These are phyloP conservation scores for Astreopora myriophthalma DNA, from an alignment of 64 coral and sea anemone species.

Conservation along the genomic window DNA sequence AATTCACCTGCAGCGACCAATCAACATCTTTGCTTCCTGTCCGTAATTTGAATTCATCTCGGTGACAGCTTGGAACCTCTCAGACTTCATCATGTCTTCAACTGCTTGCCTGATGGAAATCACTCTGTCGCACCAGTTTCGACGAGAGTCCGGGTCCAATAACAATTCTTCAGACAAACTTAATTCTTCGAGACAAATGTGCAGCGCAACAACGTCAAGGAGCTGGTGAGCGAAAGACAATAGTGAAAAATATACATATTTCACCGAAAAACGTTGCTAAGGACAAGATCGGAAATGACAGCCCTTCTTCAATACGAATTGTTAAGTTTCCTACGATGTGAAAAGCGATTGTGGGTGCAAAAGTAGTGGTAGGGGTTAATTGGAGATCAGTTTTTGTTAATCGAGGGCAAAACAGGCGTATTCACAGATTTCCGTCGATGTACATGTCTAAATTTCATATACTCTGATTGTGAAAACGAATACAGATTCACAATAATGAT, in stretches of 20 bases:
- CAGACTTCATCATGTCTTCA: conserved; percentile 63
- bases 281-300: no score
- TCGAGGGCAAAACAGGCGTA: not conserved
- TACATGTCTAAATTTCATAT: no score
- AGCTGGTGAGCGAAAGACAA: not conserved
- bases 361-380: not conserved
- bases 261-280: not conserved
- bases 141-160: not conserved
- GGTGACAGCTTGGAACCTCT: not conserved
- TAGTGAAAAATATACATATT: not conserved
- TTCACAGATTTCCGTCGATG: no score
- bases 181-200: conserved; percentile 34
- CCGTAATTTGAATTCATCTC: conserved; percentile 26
- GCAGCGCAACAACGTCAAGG: conserved; percentile 60
- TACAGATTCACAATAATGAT: no score
- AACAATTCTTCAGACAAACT: not conserved
- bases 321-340: no score
- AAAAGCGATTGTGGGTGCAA: not conserved
- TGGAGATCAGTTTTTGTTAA: not conserved
- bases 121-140: conserved; percentile 62
- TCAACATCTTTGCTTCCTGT: not conserved
- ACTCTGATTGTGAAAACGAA: no score
- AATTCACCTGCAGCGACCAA: conserved; percentile 51
- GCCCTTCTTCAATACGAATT: no score
- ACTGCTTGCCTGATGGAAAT: conserved; percentile 48